A percentile compares a stretch with the other conserved stretches of the same genome.
phyloP scores from a whole-genome alignment of 2,113 vertebrate species.

The Sinocyclocheilus grahami region DNA sequence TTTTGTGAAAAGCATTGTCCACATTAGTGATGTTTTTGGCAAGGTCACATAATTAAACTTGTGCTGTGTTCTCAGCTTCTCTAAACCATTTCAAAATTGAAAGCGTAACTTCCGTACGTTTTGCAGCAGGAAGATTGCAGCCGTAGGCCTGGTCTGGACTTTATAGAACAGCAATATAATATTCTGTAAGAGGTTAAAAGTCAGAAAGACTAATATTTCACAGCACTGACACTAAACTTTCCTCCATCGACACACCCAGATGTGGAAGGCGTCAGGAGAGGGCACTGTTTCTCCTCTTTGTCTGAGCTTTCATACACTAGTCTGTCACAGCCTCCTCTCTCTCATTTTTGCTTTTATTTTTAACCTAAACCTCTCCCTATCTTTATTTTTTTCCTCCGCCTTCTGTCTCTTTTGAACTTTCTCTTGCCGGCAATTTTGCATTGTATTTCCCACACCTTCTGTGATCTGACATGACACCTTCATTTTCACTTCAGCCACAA shows the following conservation, averaged over 20 bases:
- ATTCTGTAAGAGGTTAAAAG: background rate
- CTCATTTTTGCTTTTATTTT: background rate
- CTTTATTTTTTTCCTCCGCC: background rate
- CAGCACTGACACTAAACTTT: background rate
- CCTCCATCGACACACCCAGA: background rate
- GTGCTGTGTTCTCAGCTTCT: background rate
- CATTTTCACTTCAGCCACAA: constrained; percentile 10
- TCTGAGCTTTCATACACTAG: constrained; percentile 11
- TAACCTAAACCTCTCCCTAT: background rate
- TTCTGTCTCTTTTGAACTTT: background rate
- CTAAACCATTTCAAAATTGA: background rate
- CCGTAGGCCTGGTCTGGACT: background rate
- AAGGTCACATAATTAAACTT: background rate
- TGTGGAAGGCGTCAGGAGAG: constrained; percentile 56
- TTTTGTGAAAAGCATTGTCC: background rate
- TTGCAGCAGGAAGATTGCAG: background rate
- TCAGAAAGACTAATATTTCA: background rate
- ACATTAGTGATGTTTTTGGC: background rate
- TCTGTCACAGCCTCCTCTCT: constrained; percentile 17
- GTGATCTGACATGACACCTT: background rate
- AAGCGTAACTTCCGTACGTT: background rate
- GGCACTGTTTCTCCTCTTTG: constrained; percentile 58
- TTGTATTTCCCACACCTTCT: background rate
- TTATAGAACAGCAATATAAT: background rate
- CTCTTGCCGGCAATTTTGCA: background rate